phyloP scores from a whole-genome alignment of 2,797 vertebrate genomes.

The Myotis daubentonii region DNA sequence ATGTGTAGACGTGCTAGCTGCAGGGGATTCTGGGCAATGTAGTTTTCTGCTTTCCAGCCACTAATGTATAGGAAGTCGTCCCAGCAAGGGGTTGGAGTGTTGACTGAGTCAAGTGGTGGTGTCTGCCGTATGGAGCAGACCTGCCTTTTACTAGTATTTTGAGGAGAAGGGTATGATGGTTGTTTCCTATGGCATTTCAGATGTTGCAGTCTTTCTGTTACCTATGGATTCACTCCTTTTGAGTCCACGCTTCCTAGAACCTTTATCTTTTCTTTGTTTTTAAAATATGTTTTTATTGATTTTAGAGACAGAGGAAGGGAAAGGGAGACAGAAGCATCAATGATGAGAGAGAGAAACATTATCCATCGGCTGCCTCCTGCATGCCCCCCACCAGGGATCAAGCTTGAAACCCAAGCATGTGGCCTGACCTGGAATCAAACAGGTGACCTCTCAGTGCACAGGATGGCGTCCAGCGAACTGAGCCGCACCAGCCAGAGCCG shows the following conservation, averaged over 20 bases:
- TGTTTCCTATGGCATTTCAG: background rate
- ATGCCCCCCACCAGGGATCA: too few species aligned
- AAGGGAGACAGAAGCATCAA: too few species aligned
- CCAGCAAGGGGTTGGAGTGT: background rate
- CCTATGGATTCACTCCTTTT: background rate
- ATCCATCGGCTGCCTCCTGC: too few species aligned
- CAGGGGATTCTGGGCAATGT: slow-evolving; percentile 32
- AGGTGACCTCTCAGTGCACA: background rate
- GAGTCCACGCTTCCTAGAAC: background rate
- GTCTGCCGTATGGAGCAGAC: background rate
- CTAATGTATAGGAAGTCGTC: background rate
- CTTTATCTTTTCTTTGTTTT: background rate
- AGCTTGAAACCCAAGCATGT: too few species aligned
- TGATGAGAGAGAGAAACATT: too few species aligned
- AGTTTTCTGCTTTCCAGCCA: background rate
- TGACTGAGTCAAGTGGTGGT: fast-evolving
- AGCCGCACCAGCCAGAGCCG: background rate
- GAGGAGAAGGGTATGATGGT: background rate
- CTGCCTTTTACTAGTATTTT: background rate
- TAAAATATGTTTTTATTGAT: background rate
- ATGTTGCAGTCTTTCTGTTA: background rate
- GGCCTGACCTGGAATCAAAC: too few species aligned
- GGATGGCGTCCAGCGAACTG: too few species aligned
- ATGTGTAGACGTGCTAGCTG: background rate
- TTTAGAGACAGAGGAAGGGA: too few species aligned